Evolutionary conservation across 2,113 vertebrate genomes (phyloP).

Genomic region (Dicrurus megarhynchus): DNA sequence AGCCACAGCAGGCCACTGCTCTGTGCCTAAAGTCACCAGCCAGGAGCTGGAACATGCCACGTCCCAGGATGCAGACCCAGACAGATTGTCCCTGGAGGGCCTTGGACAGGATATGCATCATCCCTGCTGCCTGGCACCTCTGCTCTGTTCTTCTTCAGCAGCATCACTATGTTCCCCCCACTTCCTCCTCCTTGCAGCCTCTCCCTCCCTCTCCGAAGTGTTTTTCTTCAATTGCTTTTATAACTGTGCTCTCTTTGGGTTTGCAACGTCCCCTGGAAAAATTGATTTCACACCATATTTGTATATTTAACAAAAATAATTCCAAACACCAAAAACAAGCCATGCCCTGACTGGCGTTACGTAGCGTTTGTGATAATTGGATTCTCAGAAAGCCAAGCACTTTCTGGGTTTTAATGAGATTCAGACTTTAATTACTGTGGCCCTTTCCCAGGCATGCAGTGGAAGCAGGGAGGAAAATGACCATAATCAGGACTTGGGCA

Average conservation of each 20-base stretch:
- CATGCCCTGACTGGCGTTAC: conserved; percentile 27
- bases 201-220: background rate
- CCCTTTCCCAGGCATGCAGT: conserved; percentile 55
- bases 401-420: conserved; percentile 60
- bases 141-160: background rate
- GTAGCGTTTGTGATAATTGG: conserved; percentile 55
- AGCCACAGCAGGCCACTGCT: background rate
- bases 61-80: background rate
- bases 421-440: conserved; percentile 57
- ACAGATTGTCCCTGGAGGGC: background rate
- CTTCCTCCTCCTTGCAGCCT: background rate
- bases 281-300: conserved; percentile 32
- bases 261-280: conserved; percentile 3
- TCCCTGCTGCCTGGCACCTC: background rate
- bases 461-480: conserved; percentile 44
- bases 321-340: conserved; percentile 30
- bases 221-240: background rate
- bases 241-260: background rate
- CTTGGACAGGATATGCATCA: background rate
- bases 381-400: conserved; percentile 63
- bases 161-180: background rate
- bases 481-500: conserved; percentile 37
- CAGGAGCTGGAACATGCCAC: background rate
- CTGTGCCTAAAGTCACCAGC: background rate
- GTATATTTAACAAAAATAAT: conserved; percentile 43